Evolutionary conservation across 2,888 invertebrate genomes (phyloP).

Genomic region (Catocala nupta): DNA sequence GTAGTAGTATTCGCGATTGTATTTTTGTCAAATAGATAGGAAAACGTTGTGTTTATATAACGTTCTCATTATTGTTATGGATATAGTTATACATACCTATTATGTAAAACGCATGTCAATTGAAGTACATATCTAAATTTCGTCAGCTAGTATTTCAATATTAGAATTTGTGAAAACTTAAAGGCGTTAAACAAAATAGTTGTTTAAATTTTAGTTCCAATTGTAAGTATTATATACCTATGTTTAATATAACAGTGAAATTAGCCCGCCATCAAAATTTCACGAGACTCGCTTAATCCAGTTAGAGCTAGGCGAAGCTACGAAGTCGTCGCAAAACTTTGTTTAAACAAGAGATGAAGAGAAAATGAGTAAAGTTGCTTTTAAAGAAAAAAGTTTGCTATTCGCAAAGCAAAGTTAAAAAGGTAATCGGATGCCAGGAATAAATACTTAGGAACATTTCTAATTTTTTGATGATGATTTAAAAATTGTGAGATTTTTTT

Average conservation of each 20-base stretch:
- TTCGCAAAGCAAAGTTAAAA: slow-evolving; percentile 70
- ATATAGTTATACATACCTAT: too few relatives aligned
- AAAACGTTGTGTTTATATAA: too few relatives aligned
- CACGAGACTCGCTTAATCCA: slow-evolving; percentile 72
- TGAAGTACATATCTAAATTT: too few relatives aligned
- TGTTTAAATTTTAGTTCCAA: slow-evolving; percentile 3
- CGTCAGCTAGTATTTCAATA: too few relatives aligned
- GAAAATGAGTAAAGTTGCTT: slow-evolving; percentile 83
- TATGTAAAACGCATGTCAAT: too few relatives aligned
- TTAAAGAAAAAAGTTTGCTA: slow-evolving; percentile 69
- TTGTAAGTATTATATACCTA: slow-evolving; percentile 6
- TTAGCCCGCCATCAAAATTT: slow-evolving; percentile 74
- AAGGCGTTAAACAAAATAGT: background rate
- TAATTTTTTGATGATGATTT: slow-evolving; percentile 14
- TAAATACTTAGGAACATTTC: slow-evolving; percentile 18
- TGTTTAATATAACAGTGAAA: slow-evolving; percentile 41
- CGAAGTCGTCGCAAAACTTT: slow-evolving; percentile 71
- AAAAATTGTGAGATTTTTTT: background rate
- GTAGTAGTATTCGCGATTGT: too few relatives aligned
- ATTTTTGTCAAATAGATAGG: too few relatives aligned
- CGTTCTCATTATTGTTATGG: too few relatives aligned
- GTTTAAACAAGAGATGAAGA: slow-evolving; percentile 76
- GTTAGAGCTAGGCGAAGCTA: slow-evolving; percentile 72
- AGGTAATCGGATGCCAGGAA: slow-evolving; percentile 70
- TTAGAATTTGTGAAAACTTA: too few relatives aligned